Evolutionary conservation across 2,113 vertebrate species (phyloP), one percentile per base, ranked within the genome.

Genomic region (Cavia aperea): DNA sequence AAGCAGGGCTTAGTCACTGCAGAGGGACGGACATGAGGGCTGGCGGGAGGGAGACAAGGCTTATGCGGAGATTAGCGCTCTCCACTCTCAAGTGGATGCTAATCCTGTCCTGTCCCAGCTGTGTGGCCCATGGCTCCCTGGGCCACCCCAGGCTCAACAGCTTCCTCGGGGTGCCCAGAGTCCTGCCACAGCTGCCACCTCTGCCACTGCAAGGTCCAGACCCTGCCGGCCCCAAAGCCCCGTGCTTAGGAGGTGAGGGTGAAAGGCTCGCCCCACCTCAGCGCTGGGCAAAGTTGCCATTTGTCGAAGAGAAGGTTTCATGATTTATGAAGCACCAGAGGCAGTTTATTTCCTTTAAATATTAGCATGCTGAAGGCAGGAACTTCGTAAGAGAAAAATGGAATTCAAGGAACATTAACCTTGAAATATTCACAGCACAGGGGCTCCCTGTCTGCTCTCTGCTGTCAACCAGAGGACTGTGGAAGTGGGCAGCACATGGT

Each of bases 1-100:
- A 97, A 97, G 96, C 95, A 96, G 95, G 92, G 96, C 96, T 98
- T 97, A 97, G 95, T 97, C 93, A 91, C 91, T 79, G 62, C 2
- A 3, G 56, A 18, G 10, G 62, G 11, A 7, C 58, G 26, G 21
- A 5, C 39, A 39, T 39, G 56, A 26, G 24, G 62, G 24, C 24
- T 7, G 24, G 58, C 96, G 51, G 96, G 95, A 96, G 21, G 49
- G 88, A 92, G 94, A 93, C 96, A 94, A 95, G 94, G 96, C 97
- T 97, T 97, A 96, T 86, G 87, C 6, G 94, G 95, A 97, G 97
- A 70, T 96, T 97, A 84, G 63, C 60, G 83, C 94, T 94, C 95
- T 96, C 97, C 94, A 72, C 95, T 96, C 95, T 96, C 93, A 97
- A 98, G 97, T 97, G 96, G 96, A 46, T 43, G 43, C 89, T 97